Evolutionary conservation across 2,888 invertebrate genomes (phyloP).

Genomic region (Amiota communis): DNA sequence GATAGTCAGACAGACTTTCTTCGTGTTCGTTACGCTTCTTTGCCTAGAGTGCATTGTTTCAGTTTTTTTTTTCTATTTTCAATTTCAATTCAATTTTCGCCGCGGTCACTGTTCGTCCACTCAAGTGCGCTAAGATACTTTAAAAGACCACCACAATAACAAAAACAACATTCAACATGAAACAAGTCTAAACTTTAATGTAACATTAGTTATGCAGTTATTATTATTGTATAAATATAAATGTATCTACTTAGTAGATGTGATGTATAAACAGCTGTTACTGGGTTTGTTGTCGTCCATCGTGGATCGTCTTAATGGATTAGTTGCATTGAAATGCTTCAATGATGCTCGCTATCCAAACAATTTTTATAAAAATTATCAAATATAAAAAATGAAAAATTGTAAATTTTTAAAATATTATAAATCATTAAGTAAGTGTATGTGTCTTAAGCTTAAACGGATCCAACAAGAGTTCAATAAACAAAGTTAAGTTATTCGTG

Average conservation of each 20-base stretch:
- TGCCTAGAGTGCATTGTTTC: conserved; percentile 8
- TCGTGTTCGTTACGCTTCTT: conserved; percentile 3
- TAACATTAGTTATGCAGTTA: neutral
- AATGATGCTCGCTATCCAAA: conserved; percentile 48
- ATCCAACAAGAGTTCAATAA: conserved; percentile 61
- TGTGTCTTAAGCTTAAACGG: no score
- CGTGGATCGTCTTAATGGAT: neutral
- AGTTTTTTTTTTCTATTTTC: conserved; percentile 19
- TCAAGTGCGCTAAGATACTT: neutral
- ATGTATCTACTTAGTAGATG: neutral
- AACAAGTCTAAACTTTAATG: neutral
- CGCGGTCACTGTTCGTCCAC: conserved; percentile 21
- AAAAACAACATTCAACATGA: neutral
- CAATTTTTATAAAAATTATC: conserved; percentile 10
- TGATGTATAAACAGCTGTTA: conserved; percentile 9
- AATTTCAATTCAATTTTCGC: neutral
- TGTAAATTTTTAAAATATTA: no score
- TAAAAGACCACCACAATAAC: neutral
- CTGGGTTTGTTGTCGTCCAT: neutral
- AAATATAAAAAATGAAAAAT: conserved; percentile 6
- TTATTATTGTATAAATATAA: neutral
- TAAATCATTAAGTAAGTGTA: no score
- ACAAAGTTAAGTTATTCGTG: conserved; percentile 34
- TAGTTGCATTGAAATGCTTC: conserved; percentile 48
- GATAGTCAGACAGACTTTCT: conserved; percentile 10